Evolutionary conservation across 2,113 vertebrate species (phyloP).

Genomic region (Gavialis gangeticus): DNA sequence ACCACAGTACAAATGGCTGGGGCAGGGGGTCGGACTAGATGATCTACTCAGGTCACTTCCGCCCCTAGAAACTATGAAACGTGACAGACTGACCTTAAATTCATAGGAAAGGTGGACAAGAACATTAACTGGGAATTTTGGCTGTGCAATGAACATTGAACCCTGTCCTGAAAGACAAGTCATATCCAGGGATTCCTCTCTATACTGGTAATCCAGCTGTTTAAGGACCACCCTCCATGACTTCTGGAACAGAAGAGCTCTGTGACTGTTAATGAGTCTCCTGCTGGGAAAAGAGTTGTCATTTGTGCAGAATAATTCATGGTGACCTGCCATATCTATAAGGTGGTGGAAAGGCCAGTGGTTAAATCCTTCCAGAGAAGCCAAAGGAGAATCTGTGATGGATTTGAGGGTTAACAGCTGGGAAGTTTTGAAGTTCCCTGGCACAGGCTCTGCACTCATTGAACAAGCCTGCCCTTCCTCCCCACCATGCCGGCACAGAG

Average conservation of each 20-base stretch:
- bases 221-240: neutral
- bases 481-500: neutral
- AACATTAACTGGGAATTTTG: neutral
- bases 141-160: too few relatives aligned
- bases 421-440: neutral
- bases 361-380: neutral
- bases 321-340: neutral
- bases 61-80: too few relatives aligned
- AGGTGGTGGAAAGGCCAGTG: neutral
- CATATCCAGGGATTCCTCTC: rapidly evolving
- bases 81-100: neutral
- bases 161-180: neutral
- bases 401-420: neutral
- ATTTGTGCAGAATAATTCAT: neutral
- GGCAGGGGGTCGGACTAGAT: too few relatives aligned
- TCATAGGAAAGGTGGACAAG: too few relatives aligned
- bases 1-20: too few relatives aligned
- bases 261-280: too few relatives aligned
- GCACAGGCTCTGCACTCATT: neutral
- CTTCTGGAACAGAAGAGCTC: too few relatives aligned
- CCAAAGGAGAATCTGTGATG: neutral
- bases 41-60: too few relatives aligned
- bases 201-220: rapidly evolving
- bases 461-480: neutral
- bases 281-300: neutral